These are phyloP conservation scores for Drosophila simulans DNA, from an alignment of 1,140 invertebrate species.

Conservation along the genomic window DNA sequence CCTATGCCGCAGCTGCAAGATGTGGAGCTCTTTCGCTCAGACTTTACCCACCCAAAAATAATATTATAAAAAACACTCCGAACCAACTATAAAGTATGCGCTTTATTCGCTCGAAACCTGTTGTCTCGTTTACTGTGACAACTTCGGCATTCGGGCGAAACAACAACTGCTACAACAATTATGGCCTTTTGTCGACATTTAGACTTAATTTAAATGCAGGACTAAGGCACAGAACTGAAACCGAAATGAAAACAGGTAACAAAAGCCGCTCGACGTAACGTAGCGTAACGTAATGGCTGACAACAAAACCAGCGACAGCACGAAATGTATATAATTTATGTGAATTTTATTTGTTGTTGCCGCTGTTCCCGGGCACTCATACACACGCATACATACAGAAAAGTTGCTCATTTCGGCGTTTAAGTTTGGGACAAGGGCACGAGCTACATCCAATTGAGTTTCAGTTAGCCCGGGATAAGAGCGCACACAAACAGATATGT, in stretches of 20 bases:
- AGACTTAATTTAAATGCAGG: constrained; percentile 81
- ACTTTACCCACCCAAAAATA: neutral
- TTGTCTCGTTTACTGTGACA: constrained; percentile 51
- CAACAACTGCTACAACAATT: constrained; percentile 55
- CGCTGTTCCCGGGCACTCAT: constrained; percentile 3
- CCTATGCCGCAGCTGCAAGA: constrained; percentile 13
- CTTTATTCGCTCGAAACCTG: constrained; percentile 41
- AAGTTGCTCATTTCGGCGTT: constrained; percentile 75
- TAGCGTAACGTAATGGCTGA: constrained; percentile 78
- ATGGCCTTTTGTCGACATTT: constrained; percentile 74
- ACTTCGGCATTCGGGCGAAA: constrained; percentile 43
- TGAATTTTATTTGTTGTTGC: constrained; percentile 68
- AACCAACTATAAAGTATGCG: constrained; percentile 30
- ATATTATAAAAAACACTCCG: neutral
- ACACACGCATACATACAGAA: constrained; percentile 51
- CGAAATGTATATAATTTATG: constrained; percentile 73
- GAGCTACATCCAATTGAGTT: constrained; percentile 75
- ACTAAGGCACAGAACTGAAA: constrained; percentile 24
- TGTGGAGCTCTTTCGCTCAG: neutral
- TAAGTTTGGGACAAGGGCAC: constrained; percentile 76
- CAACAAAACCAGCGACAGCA: constrained; percentile 44
- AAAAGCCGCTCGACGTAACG: constrained; percentile 71
- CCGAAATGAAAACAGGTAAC: constrained; percentile 48
- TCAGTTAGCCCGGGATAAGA: constrained; percentile 69
- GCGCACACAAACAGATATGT: constrained; percentile 31